These are phyloP conservation scores for Jaculus jaculus DNA, from an alignment of 2,113 vertebrate species.

Conservation along the genomic window DNA sequence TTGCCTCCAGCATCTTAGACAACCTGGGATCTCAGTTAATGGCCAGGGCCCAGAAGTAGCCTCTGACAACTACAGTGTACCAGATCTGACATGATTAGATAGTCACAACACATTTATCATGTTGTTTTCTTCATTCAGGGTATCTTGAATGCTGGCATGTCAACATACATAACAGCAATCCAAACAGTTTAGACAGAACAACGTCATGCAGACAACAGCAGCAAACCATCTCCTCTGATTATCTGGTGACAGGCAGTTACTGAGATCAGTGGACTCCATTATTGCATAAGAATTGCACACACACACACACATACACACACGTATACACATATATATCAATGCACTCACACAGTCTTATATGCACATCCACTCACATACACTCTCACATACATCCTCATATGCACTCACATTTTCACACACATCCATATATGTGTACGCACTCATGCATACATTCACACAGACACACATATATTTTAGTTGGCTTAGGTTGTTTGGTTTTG, in stretches of 20 bases:
- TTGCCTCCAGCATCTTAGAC: background rate
- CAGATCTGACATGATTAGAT: background rate
- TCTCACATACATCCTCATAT: background rate
- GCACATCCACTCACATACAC: background rate
- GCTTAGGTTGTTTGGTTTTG: conserved; percentile 6
- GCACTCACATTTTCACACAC: background rate
- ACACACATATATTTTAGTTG: no score
- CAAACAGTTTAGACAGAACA: background rate
- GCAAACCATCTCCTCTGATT: background rate
- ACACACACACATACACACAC: background rate
- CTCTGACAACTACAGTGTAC: background rate
- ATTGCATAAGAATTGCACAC: background rate
- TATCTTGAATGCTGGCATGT: background rate
- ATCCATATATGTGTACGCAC: background rate
- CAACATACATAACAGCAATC: background rate
- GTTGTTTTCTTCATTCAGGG: background rate
- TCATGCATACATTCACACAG: background rate
- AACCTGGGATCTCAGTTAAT: background rate
- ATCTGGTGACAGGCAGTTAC: background rate
- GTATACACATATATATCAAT: background rate
- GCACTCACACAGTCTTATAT: no score
- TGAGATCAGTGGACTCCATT: background rate
- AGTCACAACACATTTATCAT: background rate
- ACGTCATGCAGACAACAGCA: background rate
- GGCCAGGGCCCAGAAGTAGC: background rate